Conservation (phyloP, 2,113 vertebrate species). For the Ptyas mucosa region DNA sequence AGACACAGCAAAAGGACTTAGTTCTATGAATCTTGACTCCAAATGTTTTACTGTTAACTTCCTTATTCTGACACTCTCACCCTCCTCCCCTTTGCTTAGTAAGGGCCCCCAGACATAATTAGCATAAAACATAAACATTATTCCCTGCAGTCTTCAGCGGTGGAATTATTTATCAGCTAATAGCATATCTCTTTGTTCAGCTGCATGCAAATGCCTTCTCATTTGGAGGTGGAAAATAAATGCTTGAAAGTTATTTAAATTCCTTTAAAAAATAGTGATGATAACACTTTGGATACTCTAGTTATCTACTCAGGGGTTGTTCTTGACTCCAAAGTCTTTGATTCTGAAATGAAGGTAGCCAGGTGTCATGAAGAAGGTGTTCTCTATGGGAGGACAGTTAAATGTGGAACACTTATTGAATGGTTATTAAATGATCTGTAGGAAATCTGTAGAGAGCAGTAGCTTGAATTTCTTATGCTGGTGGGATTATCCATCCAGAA, state of each 20-base stretch:
- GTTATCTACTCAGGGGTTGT: not conserved
- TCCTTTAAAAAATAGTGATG: not conserved
- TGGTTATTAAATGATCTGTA: not conserved
- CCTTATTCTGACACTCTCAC: not conserved
- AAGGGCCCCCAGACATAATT: not conserved
- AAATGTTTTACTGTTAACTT: not conserved
- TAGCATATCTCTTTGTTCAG: not conserved
- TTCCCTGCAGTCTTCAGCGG: not conserved
- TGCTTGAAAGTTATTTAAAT: not conserved
- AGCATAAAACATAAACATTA: conserved; percentile 2
- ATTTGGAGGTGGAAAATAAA: not conserved
- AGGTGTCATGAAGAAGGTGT: not conserved
- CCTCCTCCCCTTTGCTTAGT: not conserved
- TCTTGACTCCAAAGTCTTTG: not conserved
- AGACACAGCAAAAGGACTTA: not conserved
- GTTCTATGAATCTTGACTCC: not conserved
- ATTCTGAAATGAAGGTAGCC: not conserved
- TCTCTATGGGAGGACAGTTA: not conserved
- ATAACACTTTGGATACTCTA: not conserved
- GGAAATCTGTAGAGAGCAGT: not conserved
- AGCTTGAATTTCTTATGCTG: not conserved
- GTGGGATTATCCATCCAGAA: not conserved
- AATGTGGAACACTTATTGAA: not conserved
- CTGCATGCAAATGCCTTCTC: conserved; percentile 4
- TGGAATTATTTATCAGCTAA: conserved; percentile 2